Conservation (phyloP, 2,113 vertebrate species). For the Archilochus colubris region DNA sequence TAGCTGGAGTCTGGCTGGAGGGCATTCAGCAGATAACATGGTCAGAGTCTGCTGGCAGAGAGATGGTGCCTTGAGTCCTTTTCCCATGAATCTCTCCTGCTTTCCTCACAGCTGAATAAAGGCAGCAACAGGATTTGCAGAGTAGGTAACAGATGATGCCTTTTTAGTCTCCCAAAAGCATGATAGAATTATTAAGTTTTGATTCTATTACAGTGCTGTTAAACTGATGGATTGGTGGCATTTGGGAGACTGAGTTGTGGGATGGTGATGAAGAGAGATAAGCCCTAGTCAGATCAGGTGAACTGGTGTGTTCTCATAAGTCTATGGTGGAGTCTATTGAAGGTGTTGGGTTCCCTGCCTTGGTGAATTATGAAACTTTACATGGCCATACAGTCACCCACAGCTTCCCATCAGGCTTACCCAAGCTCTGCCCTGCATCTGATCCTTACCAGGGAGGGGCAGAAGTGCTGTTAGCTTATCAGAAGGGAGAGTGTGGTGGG, state of each 20-base stretch:
- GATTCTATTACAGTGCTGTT: not conserved
- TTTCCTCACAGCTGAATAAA: not conserved
- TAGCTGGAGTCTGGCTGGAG: slow-evolving; percentile 14
- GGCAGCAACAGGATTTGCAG: not conserved
- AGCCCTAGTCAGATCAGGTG: not conserved
- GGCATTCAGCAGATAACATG: not conserved
- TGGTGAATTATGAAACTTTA: not conserved
- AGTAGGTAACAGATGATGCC: not conserved
- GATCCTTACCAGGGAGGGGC: not conserved
- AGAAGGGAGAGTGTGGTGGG: not conserved
- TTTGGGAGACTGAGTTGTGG: not conserved
- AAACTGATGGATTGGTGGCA: not conserved
- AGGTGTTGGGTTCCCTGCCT: not conserved
- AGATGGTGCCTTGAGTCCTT: not conserved
- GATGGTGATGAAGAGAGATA: not conserved
- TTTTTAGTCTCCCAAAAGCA: not conserved
- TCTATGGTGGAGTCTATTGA: not conserved
- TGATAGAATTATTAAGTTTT: not conserved
- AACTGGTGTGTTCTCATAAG: not conserved
- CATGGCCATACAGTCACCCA: not conserved
- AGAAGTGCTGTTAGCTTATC: not conserved
- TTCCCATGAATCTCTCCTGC: not conserved
- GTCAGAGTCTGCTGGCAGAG: not conserved
- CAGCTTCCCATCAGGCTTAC: not conserved
- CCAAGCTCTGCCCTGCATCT: not conserved